Conservation (phyloP, 1,140 invertebrate species). For the Drosophila grimshawi region DNA sequence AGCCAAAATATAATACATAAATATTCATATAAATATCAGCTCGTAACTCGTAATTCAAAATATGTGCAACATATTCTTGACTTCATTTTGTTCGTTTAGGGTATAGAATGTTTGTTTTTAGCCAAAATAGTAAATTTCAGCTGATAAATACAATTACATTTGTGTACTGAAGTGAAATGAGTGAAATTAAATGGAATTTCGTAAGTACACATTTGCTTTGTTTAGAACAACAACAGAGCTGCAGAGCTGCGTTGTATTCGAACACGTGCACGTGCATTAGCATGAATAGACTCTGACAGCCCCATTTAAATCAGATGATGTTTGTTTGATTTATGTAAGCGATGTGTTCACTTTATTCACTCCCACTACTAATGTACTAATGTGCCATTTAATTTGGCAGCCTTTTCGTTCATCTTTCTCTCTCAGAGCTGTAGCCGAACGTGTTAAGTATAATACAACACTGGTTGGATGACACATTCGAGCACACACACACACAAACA, state of each 20-base stretch:
- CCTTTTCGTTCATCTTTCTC: slow-evolving; percentile 76
- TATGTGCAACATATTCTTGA: too few species aligned
- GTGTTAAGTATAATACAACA: slow-evolving; percentile 19
- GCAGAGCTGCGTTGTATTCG: neutral
- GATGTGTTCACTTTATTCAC: slow-evolving; percentile 41
- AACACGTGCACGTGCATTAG: neutral
- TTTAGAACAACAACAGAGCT: too few species aligned
- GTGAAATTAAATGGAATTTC: neutral
- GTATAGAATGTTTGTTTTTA: too few species aligned
- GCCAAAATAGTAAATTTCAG: neutral
- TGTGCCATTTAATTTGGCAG: slow-evolving; percentile 61
- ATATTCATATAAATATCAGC: too few species aligned
- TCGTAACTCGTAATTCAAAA: too few species aligned
- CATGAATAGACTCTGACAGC: neutral
- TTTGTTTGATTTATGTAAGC: slow-evolving; percentile 24
- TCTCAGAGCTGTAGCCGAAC: slow-evolving; percentile 71
- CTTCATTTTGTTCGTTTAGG: too few species aligned
- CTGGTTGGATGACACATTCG: slow-evolving; percentile 56
- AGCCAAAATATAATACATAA: too few species aligned
- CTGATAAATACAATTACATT: neutral
- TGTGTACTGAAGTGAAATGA: neutral
- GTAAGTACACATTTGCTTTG: too few species aligned
- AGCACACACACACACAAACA: slow-evolving; percentile 14
- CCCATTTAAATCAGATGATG: slow-evolving; percentile 1
- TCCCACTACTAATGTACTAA: slow-evolving; percentile 36